Percentiles rank a stretch among this genome's conserved stretches.
These are phyloP conservation scores for Pleuronectes platessa DNA, from an alignment of 2,113 vertebrate species.

Conservation along the genomic window DNA sequence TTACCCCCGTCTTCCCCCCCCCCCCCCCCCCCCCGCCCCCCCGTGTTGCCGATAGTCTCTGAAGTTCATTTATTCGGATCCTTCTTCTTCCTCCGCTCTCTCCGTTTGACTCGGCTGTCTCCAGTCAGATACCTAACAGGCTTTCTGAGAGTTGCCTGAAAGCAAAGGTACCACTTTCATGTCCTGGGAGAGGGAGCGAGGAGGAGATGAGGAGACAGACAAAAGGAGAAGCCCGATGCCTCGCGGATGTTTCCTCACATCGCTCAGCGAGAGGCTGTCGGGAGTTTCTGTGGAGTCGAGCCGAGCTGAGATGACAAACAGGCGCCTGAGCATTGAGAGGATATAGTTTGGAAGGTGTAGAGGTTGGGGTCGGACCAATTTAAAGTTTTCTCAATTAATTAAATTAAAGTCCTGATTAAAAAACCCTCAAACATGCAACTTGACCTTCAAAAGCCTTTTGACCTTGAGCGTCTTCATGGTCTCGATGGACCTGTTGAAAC, in stretches of 20 bases:
- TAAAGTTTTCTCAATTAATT: too few relatives aligned
- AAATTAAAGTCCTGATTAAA: too few relatives aligned
- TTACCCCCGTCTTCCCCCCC: constrained; percentile 36
- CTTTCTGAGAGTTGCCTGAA: constrained; percentile 46
- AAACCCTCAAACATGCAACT: not conserved
- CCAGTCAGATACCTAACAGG: not conserved
- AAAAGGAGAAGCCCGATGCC: constrained; percentile 46
- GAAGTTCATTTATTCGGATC: constrained; percentile 68
- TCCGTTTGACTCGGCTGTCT: constrained; percentile 56
- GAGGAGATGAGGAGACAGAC: constrained; percentile 48
- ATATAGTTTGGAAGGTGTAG: not conserved
- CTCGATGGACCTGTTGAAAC: not conserved
- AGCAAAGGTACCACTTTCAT: constrained; percentile 52
- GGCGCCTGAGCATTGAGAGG: not conserved
- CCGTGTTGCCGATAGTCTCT: constrained; percentile 35
- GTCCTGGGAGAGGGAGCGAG: constrained; percentile 42
- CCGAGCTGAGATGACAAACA: constrained; percentile 16
- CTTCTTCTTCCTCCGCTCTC: constrained; percentile 21
- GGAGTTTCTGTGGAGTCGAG: constrained; percentile 31
- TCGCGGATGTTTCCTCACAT: constrained; percentile 51
- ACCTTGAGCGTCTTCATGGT: not conserved
- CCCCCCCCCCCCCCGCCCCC: constrained; percentile 26
- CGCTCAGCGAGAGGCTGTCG: constrained; percentile 26
- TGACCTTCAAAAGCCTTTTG: not conserved
- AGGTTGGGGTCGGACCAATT: too few relatives aligned